phyloP scores from a whole-genome alignment of 2,113 vertebrate genomes.

The Periophthalmodon schlosseri region DNA sequence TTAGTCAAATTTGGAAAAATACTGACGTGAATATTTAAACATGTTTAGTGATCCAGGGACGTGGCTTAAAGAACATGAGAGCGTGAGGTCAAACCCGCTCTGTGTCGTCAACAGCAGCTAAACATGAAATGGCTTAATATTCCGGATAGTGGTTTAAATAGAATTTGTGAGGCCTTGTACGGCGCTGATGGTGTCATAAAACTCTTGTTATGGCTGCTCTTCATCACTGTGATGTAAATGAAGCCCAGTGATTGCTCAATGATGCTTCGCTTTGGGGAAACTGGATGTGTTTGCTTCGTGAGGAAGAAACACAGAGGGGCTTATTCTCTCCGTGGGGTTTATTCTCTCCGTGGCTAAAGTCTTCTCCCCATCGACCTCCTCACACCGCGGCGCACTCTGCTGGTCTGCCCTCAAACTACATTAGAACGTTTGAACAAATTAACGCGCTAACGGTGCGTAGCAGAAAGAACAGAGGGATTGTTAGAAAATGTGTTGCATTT shows the following conservation, averaged over 20 bases:
- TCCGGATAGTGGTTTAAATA: slow-evolving; percentile 75
- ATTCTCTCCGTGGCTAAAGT: slow-evolving; percentile 39
- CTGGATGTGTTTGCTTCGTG: slow-evolving; percentile 55
- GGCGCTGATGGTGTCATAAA: slow-evolving; percentile 78
- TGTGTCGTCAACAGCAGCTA: slow-evolving; percentile 65
- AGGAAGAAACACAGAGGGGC: slow-evolving; percentile 47
- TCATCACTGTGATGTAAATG: slow-evolving; percentile 78
- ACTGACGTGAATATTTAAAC: no score
- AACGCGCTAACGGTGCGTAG: slow-evolving; percentile 15
- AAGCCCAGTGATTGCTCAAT: slow-evolving; percentile 73
- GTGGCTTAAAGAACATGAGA: slow-evolving; percentile 12
- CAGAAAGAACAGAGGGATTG: slow-evolving; percentile 8
- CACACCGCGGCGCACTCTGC: slow-evolving; percentile 19
- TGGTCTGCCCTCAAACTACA: slow-evolving; percentile 27
- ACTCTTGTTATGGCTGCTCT: slow-evolving; percentile 74
- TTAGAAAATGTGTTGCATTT: slow-evolving; percentile 16
- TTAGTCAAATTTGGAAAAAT: no score
- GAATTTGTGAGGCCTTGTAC: slow-evolving; percentile 78
- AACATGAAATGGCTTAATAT: slow-evolving; percentile 77
- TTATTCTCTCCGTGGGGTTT: slow-evolving; percentile 50
- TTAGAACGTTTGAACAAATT: slow-evolving; percentile 13
- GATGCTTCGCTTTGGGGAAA: slow-evolving; percentile 75
- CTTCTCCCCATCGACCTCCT: slow-evolving; percentile 33
- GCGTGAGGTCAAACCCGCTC: slow-evolving; percentile 38
- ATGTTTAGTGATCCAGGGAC: background rate